phyloP scores from a whole-genome alignment of 64 coral and sea anemone species.

The Montipora foliosa region DNA sequence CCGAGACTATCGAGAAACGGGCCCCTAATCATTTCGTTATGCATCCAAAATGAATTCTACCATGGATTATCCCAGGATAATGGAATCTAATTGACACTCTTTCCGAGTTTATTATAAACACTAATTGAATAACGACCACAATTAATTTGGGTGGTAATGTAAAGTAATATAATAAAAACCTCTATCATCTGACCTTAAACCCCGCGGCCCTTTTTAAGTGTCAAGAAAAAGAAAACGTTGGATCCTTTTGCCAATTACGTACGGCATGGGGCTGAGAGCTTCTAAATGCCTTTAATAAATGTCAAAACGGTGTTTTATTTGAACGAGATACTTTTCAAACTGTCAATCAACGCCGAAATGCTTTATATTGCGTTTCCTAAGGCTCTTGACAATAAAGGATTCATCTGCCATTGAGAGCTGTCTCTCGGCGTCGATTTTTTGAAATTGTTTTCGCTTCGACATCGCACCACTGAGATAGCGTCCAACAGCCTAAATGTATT shows the following conservation, averaged over 20 bases:
- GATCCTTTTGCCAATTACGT: conserved; percentile 60
- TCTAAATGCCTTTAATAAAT: conserved; percentile 71
- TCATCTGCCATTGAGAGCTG: conserved; percentile 28
- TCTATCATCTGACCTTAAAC: conserved; percentile 49
- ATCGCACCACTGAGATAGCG: neutral
- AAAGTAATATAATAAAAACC: conserved; percentile 73
- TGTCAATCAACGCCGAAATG: conserved; percentile 74
- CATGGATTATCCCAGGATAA: conserved; percentile 85
- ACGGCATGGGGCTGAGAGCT: conserved; percentile 35
- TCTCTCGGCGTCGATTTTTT: neutral
- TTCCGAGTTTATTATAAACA: conserved; percentile 74
- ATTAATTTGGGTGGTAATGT: conserved; percentile 83
- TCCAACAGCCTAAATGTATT: conserved; percentile 41
- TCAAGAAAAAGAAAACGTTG: conserved; percentile 60
- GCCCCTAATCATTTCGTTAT: conserved; percentile 44
- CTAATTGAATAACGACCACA: conserved; percentile 81
- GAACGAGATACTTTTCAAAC: conserved; percentile 69
- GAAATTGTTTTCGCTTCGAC: too few relatives aligned
- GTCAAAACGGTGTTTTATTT: conserved; percentile 68
- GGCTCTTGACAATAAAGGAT: conserved; percentile 46
- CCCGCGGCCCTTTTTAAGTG: conserved; percentile 65
- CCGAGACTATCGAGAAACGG: too few relatives aligned
- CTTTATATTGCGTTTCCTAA: conserved; percentile 38
- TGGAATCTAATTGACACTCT: conserved; percentile 77
- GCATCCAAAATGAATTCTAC: conserved; percentile 77